These are phyloP conservation scores for Rotaria magnacalcarata DNA, from an alignment of 2,888 invertebrate genomes.

Conservation along the genomic window DNA sequence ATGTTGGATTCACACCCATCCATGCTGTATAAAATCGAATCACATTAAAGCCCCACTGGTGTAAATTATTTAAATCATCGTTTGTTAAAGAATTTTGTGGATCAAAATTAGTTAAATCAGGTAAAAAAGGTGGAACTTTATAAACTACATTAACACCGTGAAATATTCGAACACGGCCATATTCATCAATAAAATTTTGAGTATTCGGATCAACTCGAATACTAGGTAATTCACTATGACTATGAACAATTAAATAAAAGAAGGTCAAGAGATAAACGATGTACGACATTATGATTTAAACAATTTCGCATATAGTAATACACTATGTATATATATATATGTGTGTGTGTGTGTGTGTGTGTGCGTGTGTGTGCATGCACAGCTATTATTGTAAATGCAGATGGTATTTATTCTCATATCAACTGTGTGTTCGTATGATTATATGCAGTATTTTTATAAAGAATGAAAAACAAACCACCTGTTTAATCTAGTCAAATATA, in stretches of 20 bases:
- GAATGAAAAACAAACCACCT: no score
- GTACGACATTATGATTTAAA: background rate
- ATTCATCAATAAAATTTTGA: constrained; percentile 49
- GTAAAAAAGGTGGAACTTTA: constrained; percentile 50
- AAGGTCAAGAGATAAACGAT: background rate
- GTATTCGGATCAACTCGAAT: constrained; percentile 34
- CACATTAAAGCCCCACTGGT: constrained; percentile 52
- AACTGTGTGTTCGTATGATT: background rate
- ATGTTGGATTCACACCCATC: constrained; percentile 50
- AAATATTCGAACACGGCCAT: constrained; percentile 50
- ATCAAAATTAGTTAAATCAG: constrained; percentile 23
- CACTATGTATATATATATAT: background rate
- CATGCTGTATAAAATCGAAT: constrained; percentile 52
- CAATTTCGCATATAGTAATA: background rate
- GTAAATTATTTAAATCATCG: constrained; percentile 48
- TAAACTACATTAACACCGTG: constrained; percentile 51
- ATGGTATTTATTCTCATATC: background rate
- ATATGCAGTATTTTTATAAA: background rate
- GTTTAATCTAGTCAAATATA: no score
- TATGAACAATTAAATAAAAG: background rate
- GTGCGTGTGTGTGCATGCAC: no score
- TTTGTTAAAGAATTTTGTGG: constrained; percentile 48
- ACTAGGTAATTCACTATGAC: background rate
- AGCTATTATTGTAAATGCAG: background rate
- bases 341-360: no score